Evolutionary conservation across 2,888 invertebrate genomes (phyloP).

Genomic region (Taphrorychus bicolor): DNA sequence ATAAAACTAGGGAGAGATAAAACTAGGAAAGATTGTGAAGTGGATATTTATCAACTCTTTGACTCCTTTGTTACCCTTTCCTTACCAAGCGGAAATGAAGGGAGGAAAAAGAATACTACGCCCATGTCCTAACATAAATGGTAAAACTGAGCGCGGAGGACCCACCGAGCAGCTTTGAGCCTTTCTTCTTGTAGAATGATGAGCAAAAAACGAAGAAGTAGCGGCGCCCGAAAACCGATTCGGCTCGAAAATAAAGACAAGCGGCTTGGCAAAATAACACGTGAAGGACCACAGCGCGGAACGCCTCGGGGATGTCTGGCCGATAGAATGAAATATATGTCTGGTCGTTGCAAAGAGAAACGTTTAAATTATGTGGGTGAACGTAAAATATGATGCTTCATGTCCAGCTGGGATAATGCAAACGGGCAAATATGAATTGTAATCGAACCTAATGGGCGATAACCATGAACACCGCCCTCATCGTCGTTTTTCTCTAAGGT

Average conservation of each 20-base stretch:
- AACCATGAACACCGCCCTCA: slow-evolving; percentile 1
- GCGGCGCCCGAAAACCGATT: slow-evolving; percentile 30
- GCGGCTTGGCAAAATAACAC: slow-evolving; percentile 29
- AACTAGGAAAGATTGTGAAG: too few species aligned
- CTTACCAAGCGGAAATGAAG: too few species aligned
- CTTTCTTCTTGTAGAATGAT: slow-evolving; percentile 16
- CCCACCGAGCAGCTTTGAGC: slow-evolving; percentile 28
- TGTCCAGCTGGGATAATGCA: slow-evolving; percentile 8
- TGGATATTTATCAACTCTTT: too few species aligned
- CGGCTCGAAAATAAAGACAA: slow-evolving; percentile 31
- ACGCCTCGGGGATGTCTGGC: slow-evolving; percentile 19
- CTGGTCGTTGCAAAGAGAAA: slow-evolving; percentile 13
- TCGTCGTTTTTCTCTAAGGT: slow-evolving; percentile 1
- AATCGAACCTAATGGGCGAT: neutral
- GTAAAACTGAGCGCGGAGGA: slow-evolving; percentile 17
- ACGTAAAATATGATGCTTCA: slow-evolving; percentile 3
- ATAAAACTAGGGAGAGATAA: too few species aligned
- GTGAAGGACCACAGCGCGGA: slow-evolving; percentile 26
- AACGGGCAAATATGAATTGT: slow-evolving; percentile 1
- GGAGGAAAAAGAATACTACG: too few species aligned
- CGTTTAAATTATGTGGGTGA: slow-evolving; percentile 16
- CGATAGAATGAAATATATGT: slow-evolving; percentile 25
- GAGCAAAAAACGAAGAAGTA: slow-evolving; percentile 13
- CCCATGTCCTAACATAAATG: slow-evolving; percentile 28
- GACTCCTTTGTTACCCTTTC: too few species aligned